These are phyloP conservation scores for Daphoenositta chrysoptera DNA, from an alignment of 2,113 vertebrate species.

Conservation along the genomic window DNA sequence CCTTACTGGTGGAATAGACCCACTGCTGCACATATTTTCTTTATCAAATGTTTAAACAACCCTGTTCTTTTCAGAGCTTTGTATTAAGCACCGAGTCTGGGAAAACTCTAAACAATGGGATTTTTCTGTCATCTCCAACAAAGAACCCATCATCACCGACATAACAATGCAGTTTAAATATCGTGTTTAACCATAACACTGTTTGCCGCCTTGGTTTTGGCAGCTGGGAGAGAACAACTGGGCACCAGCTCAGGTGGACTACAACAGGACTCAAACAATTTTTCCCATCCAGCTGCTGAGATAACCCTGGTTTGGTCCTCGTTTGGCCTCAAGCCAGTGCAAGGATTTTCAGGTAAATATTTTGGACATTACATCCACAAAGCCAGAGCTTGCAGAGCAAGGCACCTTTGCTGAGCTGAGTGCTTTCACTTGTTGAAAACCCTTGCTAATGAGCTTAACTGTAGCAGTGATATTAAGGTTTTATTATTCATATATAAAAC, in stretches of 20 bases:
- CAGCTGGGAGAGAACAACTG: background rate
- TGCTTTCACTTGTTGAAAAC: background rate
- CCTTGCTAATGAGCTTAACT: background rate
- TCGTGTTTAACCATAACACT: background rate
- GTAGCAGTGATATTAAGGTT: background rate
- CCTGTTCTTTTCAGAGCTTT: background rate
- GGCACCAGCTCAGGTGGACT: background rate
- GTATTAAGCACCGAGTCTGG: background rate
- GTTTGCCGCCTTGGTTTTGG: background rate
- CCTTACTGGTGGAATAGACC: background rate
- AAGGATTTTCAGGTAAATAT: background rate
- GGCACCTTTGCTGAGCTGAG: background rate
- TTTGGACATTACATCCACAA: background rate
- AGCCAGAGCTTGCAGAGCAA: background rate
- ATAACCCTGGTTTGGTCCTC: background rate
- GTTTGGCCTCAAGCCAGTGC: background rate
- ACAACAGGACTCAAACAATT: background rate
- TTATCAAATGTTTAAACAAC: constrained; percentile 39
- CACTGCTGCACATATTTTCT: background rate
- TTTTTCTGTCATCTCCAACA: constrained; percentile 47
- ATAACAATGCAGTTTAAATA: constrained; percentile 45
- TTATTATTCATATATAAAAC: background rate
- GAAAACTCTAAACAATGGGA: constrained; percentile 50
- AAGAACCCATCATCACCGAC: background rate
- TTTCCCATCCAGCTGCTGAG: background rate